Conservation (phyloP, 2,113 vertebrate species). For the Cyprinodon variegatus region DNA sequence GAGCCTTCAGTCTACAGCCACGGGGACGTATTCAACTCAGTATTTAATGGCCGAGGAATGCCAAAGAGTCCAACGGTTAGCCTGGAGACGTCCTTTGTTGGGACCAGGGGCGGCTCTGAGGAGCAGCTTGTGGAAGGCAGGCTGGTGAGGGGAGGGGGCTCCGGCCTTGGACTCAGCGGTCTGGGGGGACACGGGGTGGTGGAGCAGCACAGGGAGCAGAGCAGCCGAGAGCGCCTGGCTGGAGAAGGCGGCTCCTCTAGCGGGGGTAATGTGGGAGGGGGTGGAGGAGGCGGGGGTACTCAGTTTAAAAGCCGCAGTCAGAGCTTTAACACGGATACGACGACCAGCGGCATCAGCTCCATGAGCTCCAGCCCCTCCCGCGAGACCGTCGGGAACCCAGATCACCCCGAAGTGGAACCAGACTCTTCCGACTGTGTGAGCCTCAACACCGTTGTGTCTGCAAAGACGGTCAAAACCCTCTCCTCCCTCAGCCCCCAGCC, state of each 20-base stretch:
- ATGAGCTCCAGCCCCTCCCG: constrained; percentile 98
- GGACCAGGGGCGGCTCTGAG: constrained; percentile 85
- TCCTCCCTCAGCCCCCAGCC: constrained; percentile 83
- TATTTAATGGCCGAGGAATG: constrained; percentile 81
- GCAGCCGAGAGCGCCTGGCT: constrained; percentile 89
- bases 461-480: constrained; percentile 91
- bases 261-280: constrained; percentile 86
- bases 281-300: constrained; percentile 77
- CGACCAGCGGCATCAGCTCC: constrained; percentile 97
- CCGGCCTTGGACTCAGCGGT: constrained; percentile 73
- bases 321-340: constrained; percentile 99
- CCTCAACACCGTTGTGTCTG: constrained; percentile 95
- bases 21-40: constrained; percentile 85
- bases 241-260: constrained; percentile 85
- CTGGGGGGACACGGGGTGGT: constrained; percentile 56
- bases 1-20: constrained; percentile 87
- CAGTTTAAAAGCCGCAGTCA: constrained; percentile 98
- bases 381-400: constrained; percentile 89
- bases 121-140: constrained; percentile 79
- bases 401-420: constrained; percentile 81
- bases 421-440: constrained; percentile 95
- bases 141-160: constrained; percentile 78
- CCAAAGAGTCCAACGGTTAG: constrained; percentile 90
- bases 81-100: constrained; percentile 92
- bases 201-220: constrained; percentile 86